Evolutionary conservation across 2,797 vertebrate species (phyloP), one percentile per base, ranked within the genome.

Genomic region (Urophycis tenuis): DNA sequence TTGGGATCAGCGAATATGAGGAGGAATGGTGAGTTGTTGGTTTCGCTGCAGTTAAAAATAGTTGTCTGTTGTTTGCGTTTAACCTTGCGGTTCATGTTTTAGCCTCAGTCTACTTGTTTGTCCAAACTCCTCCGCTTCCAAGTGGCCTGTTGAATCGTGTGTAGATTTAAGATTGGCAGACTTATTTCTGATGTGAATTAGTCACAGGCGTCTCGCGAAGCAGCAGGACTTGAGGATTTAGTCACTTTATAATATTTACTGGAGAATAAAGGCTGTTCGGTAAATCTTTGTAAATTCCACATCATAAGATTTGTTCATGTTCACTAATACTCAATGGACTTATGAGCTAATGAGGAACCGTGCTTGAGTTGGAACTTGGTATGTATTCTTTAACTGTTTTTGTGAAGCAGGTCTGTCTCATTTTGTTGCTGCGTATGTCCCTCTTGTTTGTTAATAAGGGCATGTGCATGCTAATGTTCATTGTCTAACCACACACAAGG

Each of bases 11-110:
- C 95, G 85, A 95, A 94, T 96, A 93, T 97, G 96, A 98, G 94
- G 97, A 98, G 91, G 94, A 93, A 95, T 95, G 97, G 97, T 99
- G 97, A 99, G 97, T 99, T 95, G 70, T 71, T 87, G 93, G 81
- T 77, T 67, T 75, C 81, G 77, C 90, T 87, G 82, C 84, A 7
- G 53, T 25, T 64, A 9, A 2, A 25, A 64, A 29, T 76, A 79
- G 76, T 79, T 81, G 85, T 81, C 82, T 45, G 78, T 89, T 60
- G 53, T 60, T 81, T 72, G 73, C 85, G 36, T 73, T 17, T 8
- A 14, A 25, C 53, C n/a, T 25, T 19, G 45, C 45, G 17, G 45
- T 53, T 8, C 39, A 19, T 53, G 19, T 53, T 53, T 9, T 36
- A 4, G 35, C 35, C 32, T 25, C 41, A 25, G 73, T 82, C 83